Evolutionary conservation across 2,888 invertebrate genomes (phyloP), one percentile per base, ranked within the genome.

Genomic region (Molorchus minor): DNA sequence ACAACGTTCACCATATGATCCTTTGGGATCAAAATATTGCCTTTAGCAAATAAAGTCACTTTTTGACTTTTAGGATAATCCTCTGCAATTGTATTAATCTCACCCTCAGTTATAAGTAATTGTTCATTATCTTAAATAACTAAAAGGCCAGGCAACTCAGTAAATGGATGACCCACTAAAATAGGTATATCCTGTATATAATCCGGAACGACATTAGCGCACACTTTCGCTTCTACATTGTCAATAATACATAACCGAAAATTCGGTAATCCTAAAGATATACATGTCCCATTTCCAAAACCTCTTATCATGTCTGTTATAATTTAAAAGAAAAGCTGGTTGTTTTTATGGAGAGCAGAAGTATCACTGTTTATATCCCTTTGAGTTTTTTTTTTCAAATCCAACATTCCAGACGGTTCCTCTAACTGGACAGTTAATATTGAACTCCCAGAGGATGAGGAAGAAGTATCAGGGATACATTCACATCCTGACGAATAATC

Each of bases 91-190:
- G 13, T 36, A 36, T 36, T 12, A 8, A 36, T 2, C 2, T 36
- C 36, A 5, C 12, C 36, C 12, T 36, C 36, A 36, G 36, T 36
- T 13, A 36, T 36, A 13, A 36, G 15, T 13, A 36, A 36, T 2
- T 12, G 12, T 8, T 44, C 8, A 20, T 1, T 16, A 21, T 59
- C 41, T 15, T 59, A 49, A 4, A 40, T 30, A 8, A 41, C 21
- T n/a, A 46, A 13, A 3, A 59, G 20, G 3, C 49, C 59, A 0
- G 36, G 46, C n/a, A 47, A 43, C 30, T 56, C 59, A 5, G 55
- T 56, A 47, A 59, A 59, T 13, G 59, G 36, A 5, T 55, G 55
- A 5, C 59, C 59, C n/a, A 56, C 46, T 49, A 59, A 21, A n/a
- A 59, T 19, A 5, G 55, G 41, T 10, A 59, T 21, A 2, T 59